Base-by-base conservation (phyloP, 2,113 vertebrate genomes). In the Noturus placidus region DNA sequence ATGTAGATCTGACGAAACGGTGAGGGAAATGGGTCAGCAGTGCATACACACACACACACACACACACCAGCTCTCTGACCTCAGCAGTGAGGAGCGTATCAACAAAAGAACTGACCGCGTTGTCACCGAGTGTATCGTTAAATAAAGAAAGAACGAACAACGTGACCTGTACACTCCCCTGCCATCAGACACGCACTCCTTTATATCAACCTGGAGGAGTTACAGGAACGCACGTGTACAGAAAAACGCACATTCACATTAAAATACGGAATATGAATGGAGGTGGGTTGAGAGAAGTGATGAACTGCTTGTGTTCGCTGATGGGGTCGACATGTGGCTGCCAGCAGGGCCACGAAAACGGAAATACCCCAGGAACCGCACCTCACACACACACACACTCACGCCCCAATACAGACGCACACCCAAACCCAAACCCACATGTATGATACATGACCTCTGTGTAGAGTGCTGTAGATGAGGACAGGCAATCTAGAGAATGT, bases 391-490 rank as follows among this genome's bases (percentile, higher is more conserved):
- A 70, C 83, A 56, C 86, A 50, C 77, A 54, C 85, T 76, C 74
- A 70, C 61, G 63, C 25, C 2, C 42, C 17, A 14, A 83, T 67
- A 69, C 46, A 82, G 74, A 81, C 38, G 67, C 67, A 52, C 56
- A 70, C 78, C 83, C 72, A 86, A 84, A 86, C 84, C 50, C 30
- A 81, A 38, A 86, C 79, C 50, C 69, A 84, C 87, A 70, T 69
- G 72, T 57, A 89, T 87, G 89, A 90, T 90, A 89, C 91, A 90
- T 86, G 91, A 91, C 91, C 91, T 90, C 88, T 79, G 83, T 80
- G 88, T 74, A 57, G 80, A 89, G 90, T 82, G 54, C 88, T 83
- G 83, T 63, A 87, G 86, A 88, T 76, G 83, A 91, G 90, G 84
- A 83, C 78, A 89, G 82, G 90, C 88, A 91, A 88, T 90, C 89